Evolutionary conservation across 1,140 invertebrate genomes (phyloP).

Genomic region (Babylonia areolata): DNA sequence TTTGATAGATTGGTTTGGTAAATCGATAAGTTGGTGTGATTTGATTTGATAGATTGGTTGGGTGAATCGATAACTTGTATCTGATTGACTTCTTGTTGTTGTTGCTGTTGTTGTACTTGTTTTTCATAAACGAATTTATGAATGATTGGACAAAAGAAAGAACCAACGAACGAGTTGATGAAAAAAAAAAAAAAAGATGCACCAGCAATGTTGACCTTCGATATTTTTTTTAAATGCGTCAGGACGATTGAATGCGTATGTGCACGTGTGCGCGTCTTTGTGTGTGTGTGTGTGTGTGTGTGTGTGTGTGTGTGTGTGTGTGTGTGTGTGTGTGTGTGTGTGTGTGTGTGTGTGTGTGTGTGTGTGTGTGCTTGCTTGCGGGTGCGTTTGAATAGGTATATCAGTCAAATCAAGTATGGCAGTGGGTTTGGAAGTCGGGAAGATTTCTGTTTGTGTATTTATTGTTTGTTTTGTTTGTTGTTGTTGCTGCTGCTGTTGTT

Average conservation of each 20-base stretch:
- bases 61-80: not conserved
- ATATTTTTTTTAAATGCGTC: too few species aligned
- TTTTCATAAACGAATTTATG: not conserved
- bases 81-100: too few species aligned
- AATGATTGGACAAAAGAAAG: not conserved
- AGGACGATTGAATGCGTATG: not conserved
- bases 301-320: not conserved
- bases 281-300: conserved; percentile 15
- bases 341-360: not conserved
- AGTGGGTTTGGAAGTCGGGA: not conserved
- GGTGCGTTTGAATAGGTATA: not conserved
- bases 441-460: too few species aligned
- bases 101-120: too few species aligned
- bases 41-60: not conserved
- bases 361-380: not conserved
- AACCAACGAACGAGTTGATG: not conserved
- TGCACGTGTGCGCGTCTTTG: not conserved
- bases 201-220: too few species aligned
- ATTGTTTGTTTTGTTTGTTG: too few species aligned
- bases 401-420: not conserved
- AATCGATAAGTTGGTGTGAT: not conserved
- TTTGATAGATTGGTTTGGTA: not conserved
- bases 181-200: too few species aligned
- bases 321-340: not conserved
- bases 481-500: too few species aligned